phyloP scores from a whole-genome alignment of 2,113 vertebrate species.

The Megaleporinus macrocephalus region DNA sequence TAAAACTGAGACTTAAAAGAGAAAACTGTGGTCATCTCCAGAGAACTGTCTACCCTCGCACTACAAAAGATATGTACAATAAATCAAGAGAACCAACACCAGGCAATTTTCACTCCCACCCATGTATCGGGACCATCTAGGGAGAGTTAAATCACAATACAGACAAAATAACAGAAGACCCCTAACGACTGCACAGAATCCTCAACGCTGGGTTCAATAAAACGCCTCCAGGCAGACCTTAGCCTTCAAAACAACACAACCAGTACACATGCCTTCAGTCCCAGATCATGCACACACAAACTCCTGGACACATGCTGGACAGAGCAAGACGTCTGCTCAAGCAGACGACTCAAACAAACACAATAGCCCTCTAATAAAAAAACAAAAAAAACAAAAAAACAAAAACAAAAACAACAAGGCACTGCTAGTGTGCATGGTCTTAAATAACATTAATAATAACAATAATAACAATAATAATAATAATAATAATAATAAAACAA shows the following conservation, averaged over 20 bases:
- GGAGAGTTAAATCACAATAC: background rate
- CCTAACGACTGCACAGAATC: background rate
- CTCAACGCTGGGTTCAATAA: background rate
- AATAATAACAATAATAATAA: background rate
- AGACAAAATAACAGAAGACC: background rate
- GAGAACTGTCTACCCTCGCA: background rate
- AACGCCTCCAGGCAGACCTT: constrained; percentile 20
- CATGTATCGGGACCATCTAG: background rate
- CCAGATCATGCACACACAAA: background rate
- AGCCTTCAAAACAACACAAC: constrained; percentile 33
- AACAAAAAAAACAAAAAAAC: no score
- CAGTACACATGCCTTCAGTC: constrained; percentile 39
- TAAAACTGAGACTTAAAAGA: no score
- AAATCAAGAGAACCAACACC: background rate
- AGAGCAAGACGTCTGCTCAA: constrained; percentile 10
- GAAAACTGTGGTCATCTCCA: background rate
- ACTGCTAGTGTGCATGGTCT: background rate
- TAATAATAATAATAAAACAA: no score
- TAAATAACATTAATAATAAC: background rate
- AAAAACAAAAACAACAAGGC: no score
- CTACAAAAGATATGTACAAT: background rate
- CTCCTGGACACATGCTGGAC: constrained; percentile 43
- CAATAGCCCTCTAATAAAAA: background rate
- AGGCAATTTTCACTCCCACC: background rate
- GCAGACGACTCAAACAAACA: constrained; percentile 1